Base-by-base conservation (phyloP, 2,888 invertebrate species). In the Luffia ferchaultella region DNA sequence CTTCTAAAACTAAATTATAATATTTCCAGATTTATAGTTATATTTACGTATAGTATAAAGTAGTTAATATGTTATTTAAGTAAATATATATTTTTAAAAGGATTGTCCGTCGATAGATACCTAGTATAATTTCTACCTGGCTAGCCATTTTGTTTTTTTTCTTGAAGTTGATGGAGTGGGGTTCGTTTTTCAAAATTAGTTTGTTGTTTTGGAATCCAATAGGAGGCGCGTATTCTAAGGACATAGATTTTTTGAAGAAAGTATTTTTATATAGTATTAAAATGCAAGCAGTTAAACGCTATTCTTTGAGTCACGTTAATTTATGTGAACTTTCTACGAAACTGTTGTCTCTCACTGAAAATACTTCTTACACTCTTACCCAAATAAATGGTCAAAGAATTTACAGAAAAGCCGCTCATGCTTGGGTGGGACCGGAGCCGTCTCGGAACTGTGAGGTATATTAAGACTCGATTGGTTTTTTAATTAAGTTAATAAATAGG, bases 341-440 rank as follows among this genome's bases (percentile, higher is more conserved):
- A 76, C 73, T 83, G 68, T 72, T 83, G 64, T 70, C 82, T 55
- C 65, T 83, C 64, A 83, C 82, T 54, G 82, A 83, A 72, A 79
- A 79, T 63, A 76, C 77, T 60, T 76, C 79, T 0, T 83, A 83
- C 62, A 83, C 80, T 55, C 67, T 82, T 54, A 78, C 78, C 47
- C 90, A 90, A 76, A 88, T 89, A 65, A 91, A 90, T 73, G 90
- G 90, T 15, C 90, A 91, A 70, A 72, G 90, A 57, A 87, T 87
- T 64, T 90, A 85, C 66, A 88, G 88, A 57, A 80, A 79, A 53
- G 88, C 89, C 46, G 86, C 88, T 16, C 84, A 86, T 52, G 76
- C 78, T 47, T 82, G 84, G 76, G 70, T 63, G 50, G 84, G 83
- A 40, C 80, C 86, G 15, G 80, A 83, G 58, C 80, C 86, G 16